Conservation (phyloP, 2,888 invertebrate species). For the Agrotis puta region DNA sequence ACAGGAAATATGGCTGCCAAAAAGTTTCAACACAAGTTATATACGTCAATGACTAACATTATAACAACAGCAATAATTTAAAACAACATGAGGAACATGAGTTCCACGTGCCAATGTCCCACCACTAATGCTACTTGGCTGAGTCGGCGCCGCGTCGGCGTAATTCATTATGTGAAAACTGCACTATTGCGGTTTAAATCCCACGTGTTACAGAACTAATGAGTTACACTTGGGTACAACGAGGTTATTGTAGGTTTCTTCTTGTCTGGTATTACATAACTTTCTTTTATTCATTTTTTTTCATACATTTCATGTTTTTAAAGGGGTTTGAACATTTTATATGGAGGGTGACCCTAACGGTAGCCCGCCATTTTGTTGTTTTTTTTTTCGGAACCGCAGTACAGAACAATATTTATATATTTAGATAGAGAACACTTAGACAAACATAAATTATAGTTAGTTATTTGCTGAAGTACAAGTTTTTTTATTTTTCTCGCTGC, state of each 20-base stretch:
- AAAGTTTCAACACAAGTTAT: not conserved
- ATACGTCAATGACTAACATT: not conserved
- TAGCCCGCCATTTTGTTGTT: no score
- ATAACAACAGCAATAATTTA: constrained; percentile 5
- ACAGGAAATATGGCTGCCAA: not conserved
- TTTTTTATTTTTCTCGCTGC: no score
- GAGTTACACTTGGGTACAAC: constrained; percentile 13
- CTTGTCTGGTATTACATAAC: not conserved
- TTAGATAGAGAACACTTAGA: no score
- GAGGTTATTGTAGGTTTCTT: not conserved
- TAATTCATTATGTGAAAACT: constrained; percentile 52
- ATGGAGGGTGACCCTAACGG: no score
- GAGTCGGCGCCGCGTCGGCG: constrained; percentile 22
- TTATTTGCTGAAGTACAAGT: no score
- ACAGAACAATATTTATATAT: no score
- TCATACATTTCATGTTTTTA: no score
- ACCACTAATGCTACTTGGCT: constrained; percentile 25
- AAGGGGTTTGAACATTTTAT: no score
- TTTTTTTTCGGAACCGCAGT: no score
- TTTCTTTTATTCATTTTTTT: no score
- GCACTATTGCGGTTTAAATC: constrained; percentile 41
- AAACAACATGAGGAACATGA: not conserved
- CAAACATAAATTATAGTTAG: no score
- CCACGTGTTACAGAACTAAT: constrained; percentile 41
- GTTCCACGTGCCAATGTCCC: constrained; percentile 25